Percentiles rank a stretch among this genome's conserved stretches.
Evolutionary conservation across 2,888 invertebrate species (phyloP).

Genomic region (Brenthis hecate): DNA sequence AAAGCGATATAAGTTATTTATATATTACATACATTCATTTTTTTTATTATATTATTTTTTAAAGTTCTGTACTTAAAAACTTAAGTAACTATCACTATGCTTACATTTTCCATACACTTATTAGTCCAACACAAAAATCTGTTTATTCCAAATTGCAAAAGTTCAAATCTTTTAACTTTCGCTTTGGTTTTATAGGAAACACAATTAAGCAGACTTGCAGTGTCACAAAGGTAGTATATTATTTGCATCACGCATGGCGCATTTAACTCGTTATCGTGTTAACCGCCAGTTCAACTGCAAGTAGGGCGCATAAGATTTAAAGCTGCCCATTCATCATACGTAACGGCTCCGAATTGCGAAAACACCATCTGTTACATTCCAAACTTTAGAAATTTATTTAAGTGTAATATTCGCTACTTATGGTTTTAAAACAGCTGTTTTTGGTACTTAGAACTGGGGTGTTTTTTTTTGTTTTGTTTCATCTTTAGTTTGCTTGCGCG

Average conservation of each 20-base stretch:
- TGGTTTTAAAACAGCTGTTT: conserved; percentile 13
- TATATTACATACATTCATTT: too few relatives aligned
- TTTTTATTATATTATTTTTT: too few relatives aligned
- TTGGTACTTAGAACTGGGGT: background rate
- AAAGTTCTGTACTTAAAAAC: too few relatives aligned
- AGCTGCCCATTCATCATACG: conserved; percentile 31
- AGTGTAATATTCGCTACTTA: conserved; percentile 12
- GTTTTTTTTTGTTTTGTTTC: background rate
- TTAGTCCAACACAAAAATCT: too few relatives aligned
- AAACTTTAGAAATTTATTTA: conserved; percentile 26
- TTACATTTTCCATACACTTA: too few relatives aligned
- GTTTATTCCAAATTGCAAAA: too few relatives aligned
- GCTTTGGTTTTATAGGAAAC: too few relatives aligned
- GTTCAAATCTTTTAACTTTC: too few relatives aligned
- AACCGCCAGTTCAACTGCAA: conserved; percentile 34
- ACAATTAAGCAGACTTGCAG: too few relatives aligned
- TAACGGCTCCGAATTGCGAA: conserved; percentile 20
- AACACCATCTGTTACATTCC: conserved; percentile 30
- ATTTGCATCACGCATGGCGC: conserved; percentile 26
- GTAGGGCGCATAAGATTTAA: conserved; percentile 31
- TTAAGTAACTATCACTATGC: too few relatives aligned
- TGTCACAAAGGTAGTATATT: background rate
- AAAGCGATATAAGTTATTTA: too few relatives aligned
- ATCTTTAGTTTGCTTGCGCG: too few relatives aligned
- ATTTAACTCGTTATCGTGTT: conserved; percentile 38